Conservation (phyloP, 2,888 invertebrate genomes). For the Apamea monoglypha region DNA sequence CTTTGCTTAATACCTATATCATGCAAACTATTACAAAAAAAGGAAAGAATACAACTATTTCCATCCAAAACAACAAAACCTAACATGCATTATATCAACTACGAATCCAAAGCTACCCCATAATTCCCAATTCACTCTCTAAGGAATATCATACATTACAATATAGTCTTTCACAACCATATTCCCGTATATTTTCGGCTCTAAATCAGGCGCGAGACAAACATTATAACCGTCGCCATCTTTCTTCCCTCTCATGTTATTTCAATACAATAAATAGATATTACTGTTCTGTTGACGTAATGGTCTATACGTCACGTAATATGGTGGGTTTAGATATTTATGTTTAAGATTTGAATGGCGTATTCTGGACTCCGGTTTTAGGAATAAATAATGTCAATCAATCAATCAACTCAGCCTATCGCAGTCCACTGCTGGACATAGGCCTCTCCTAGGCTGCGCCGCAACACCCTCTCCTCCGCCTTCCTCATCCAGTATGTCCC, state of each 20-base stretch:
- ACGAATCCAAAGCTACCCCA: not conserved
- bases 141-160: conserved; percentile 32
- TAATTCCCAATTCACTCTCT: conserved; percentile 33
- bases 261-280: conserved; percentile 59
- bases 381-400: not conserved
- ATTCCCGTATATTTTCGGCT: conserved; percentile 27
- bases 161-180: conserved; percentile 37
- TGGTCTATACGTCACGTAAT: conserved; percentile 15
- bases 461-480: not conserved
- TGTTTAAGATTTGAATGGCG: not conserved
- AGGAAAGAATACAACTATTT: not conserved
- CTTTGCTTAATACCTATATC: too few species aligned
- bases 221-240: conserved; percentile 40
- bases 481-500: not conserved
- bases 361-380: not conserved
- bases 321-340: conserved; percentile 30
- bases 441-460: not conserved
- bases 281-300: conserved; percentile 35
- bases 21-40: not conserved
- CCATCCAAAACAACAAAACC: not conserved
- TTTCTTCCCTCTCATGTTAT: conserved; percentile 46
- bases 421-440: not conserved
- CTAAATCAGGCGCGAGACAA: conserved; percentile 46
- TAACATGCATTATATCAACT: not conserved
- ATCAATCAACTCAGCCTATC: not conserved